Conservation (phyloP, 37 sponge, comb jelly and placozoan species). For the Aphrocallistes beatrix region DNA sequence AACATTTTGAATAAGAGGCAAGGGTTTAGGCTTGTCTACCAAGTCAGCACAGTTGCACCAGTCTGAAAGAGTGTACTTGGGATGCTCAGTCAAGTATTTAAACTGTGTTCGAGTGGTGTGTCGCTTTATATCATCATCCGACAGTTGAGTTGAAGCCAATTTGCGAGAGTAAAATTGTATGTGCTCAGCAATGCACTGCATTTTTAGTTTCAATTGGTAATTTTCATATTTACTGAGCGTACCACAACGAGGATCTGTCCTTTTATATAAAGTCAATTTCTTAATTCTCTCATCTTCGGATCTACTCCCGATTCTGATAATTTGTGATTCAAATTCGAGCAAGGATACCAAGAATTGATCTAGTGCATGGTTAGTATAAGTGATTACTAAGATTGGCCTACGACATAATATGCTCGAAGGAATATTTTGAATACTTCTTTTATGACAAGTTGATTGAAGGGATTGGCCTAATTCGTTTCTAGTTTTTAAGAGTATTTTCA, state of each 20-base stretch:
- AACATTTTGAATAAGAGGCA: not conserved
- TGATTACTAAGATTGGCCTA: constrained; percentile 47
- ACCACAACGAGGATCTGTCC: not conserved
- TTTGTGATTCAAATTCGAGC: not conserved
- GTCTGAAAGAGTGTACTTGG: not conserved
- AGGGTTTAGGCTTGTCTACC: not conserved
- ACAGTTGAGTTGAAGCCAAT: not conserved
- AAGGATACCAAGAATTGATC: constrained; percentile 49
- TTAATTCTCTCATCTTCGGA: constrained; percentile 33
- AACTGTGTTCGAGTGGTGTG: not conserved
- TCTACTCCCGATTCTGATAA: constrained; percentile 45
- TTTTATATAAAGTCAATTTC: constrained; percentile 19
- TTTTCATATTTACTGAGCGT: not conserved
- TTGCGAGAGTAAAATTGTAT: not conserved
- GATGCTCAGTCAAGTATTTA: not conserved
- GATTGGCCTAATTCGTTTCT: no score
- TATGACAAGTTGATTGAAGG: no score
- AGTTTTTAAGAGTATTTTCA: constrained; percentile 43
- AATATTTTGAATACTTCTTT: no score
- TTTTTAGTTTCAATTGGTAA: not conserved
- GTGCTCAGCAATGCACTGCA: not conserved
- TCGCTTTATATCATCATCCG: not conserved
- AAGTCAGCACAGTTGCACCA: not conserved
- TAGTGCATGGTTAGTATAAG: constrained; percentile 64
- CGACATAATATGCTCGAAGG: not conserved